Evolutionary conservation across 2,888 invertebrate species (phyloP).

Genomic region (Thymelicus acteon): DNA sequence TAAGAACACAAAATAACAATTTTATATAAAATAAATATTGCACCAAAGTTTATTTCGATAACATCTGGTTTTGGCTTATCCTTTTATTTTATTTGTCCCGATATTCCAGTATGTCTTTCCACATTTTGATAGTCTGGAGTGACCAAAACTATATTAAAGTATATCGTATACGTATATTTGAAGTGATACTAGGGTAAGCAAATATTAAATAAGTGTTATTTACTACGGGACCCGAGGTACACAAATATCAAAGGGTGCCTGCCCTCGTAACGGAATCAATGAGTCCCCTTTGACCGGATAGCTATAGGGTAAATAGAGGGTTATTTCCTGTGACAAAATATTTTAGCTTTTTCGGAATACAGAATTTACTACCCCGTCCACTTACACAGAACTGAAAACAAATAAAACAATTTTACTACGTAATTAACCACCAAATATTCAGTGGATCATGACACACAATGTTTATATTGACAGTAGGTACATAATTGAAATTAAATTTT

Average conservation of each 20-base stretch:
- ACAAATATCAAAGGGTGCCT: conserved; percentile 63
- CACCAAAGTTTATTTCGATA: not conserved
- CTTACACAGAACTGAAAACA: conserved; percentile 15
- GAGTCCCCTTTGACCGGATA: conserved; percentile 67
- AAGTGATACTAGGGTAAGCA: conserved; percentile 44
- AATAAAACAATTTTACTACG: conserved; percentile 23
- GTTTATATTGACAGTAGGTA: conserved; percentile 30
- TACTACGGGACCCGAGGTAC: conserved; percentile 56
- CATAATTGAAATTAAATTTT: conserved; percentile 37
- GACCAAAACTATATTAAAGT: conserved; percentile 34
- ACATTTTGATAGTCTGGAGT: conserved; percentile 32
- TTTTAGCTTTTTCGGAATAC: conserved; percentile 50
- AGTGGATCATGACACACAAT: conserved; percentile 24
- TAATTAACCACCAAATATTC: conserved; percentile 35
- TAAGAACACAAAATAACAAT: too few relatives aligned
- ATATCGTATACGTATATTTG: conserved; percentile 34
- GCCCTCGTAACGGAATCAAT: conserved; percentile 63
- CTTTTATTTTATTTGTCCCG: conserved; percentile 10
- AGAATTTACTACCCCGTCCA: conserved; percentile 22
- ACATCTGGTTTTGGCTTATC: not conserved
- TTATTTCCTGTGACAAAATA: conserved; percentile 72
- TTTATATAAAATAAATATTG: too few relatives aligned
- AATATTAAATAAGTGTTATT: conserved; percentile 67
- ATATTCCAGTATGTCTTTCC: conserved; percentile 8
- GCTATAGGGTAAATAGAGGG: conserved; percentile 69